Conservation (phyloP, 2,797 vertebrate genomes). For the Carcharodon carcharias region DNA sequence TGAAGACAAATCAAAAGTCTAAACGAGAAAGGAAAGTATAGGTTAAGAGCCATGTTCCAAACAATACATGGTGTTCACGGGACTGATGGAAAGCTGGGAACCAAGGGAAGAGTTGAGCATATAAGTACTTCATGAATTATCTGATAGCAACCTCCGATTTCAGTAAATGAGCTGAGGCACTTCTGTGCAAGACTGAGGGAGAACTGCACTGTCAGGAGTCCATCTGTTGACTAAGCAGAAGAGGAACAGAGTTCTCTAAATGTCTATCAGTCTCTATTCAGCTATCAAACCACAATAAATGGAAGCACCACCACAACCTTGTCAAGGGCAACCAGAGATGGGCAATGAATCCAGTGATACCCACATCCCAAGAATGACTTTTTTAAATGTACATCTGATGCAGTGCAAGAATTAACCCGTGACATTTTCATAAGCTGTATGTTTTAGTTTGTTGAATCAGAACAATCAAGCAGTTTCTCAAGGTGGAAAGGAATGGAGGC, state of each 20-base stretch:
- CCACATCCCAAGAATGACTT: not conserved
- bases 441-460: not conserved
- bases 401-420: not conserved
- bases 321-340: not conserved
- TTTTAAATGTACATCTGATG: not conserved
- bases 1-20: constrained; percentile 40
- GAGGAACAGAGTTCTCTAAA: not conserved
- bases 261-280: not conserved
- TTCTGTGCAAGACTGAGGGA: not conserved
- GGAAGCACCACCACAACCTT: not conserved
- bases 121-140: not conserved
- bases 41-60: not conserved
- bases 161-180: not conserved
- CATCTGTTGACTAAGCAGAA: not conserved
- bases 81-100: not conserved
- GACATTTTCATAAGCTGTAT: not conserved
- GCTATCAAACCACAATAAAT: not conserved
- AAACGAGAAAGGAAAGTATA: not conserved
- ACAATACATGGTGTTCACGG: not conserved
- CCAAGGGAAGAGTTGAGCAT: not conserved
- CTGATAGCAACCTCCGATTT: not conserved
- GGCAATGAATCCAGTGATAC: not conserved
- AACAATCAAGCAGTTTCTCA: not conserved
- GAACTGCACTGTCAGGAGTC: not conserved
- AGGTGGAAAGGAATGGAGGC: not conserved